phyloP scores from a whole-genome alignment of 2,888 invertebrate genomes.

The Yponomeuta sedellus region DNA sequence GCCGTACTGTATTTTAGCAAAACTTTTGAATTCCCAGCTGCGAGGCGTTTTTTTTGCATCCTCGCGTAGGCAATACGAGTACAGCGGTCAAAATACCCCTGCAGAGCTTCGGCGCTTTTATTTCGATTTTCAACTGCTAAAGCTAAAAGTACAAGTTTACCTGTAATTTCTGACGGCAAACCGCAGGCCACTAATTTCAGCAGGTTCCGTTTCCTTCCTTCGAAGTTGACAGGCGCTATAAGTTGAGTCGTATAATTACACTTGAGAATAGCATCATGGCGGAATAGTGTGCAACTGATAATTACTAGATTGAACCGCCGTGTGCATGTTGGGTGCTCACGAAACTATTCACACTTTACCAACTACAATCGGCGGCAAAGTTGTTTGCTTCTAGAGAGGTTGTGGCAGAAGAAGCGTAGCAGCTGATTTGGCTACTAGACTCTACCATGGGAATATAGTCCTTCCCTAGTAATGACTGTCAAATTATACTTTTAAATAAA shows the following conservation, averaged over 20 bases:
- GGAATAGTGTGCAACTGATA: slow-evolving; percentile 27
- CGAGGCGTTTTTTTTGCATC: neutral
- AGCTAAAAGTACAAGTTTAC: neutral
- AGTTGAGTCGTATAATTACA: slow-evolving; percentile 32
- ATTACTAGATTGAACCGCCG: slow-evolving; percentile 50
- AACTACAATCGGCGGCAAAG: slow-evolving; percentile 56
- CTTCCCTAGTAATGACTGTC: too few relatives aligned
- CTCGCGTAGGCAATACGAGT: neutral
- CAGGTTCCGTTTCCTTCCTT: slow-evolving; percentile 3
- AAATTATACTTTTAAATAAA: too few relatives aligned
- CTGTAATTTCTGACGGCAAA: neutral
- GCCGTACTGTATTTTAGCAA: neutral
- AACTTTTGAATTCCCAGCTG: neutral
- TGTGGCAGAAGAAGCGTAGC: neutral
- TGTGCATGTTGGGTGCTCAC: slow-evolving; percentile 24
- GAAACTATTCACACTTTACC: slow-evolving; percentile 54
- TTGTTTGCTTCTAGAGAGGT: slow-evolving; percentile 33
- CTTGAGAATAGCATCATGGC: slow-evolving; percentile 27
- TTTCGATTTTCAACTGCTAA: neutral
- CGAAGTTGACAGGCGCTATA: slow-evolving; percentile 13
- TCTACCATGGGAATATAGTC: too few relatives aligned
- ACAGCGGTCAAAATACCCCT: neutral
- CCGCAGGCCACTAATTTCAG: slow-evolving; percentile 6
- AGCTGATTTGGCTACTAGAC: too few relatives aligned
- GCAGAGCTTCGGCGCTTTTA: neutral